phyloP scores from a whole-genome alignment of 2,113 vertebrate genomes.

The Ctenomys sociabilis region DNA sequence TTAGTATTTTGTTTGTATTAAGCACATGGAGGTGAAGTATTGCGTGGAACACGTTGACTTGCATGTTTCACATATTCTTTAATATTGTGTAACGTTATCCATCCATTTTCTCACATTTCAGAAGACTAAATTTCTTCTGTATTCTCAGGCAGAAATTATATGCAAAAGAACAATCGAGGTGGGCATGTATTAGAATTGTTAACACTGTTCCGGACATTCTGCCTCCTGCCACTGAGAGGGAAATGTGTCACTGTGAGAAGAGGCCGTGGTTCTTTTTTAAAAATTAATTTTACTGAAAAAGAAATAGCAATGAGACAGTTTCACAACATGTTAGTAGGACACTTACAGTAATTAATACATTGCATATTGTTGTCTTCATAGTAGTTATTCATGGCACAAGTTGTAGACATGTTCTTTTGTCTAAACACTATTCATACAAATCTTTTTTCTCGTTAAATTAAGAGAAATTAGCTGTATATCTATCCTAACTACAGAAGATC shows the following conservation, averaged over 20 bases:
- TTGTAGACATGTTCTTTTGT: too few species aligned
- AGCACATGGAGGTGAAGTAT: neutral
- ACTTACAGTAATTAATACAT: too few species aligned
- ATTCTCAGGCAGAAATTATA: neutral
- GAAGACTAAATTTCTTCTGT: neutral
- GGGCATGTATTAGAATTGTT: neutral
- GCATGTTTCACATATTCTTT: neutral
- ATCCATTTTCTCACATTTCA: neutral
- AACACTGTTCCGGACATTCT: neutral
- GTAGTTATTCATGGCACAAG: too few species aligned
- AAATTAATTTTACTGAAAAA: too few species aligned
- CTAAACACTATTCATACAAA: too few species aligned
- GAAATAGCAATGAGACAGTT: too few species aligned
- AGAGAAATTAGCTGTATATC: too few species aligned
- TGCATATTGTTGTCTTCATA: too few species aligned
- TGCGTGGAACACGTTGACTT: neutral
- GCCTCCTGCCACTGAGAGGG: neutral
- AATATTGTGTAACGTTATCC: neutral
- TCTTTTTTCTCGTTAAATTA: too few species aligned
- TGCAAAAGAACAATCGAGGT: neutral
- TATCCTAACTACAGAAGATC: neutral
- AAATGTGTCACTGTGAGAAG: neutral
- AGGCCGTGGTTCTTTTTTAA: neutral
- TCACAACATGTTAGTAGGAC: too few species aligned
- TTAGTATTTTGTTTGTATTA: constrained; percentile 11